These are phyloP conservation scores for Synanthedon formicaeformis DNA, from an alignment of 2,888 invertebrate species.

Conservation along the genomic window DNA sequence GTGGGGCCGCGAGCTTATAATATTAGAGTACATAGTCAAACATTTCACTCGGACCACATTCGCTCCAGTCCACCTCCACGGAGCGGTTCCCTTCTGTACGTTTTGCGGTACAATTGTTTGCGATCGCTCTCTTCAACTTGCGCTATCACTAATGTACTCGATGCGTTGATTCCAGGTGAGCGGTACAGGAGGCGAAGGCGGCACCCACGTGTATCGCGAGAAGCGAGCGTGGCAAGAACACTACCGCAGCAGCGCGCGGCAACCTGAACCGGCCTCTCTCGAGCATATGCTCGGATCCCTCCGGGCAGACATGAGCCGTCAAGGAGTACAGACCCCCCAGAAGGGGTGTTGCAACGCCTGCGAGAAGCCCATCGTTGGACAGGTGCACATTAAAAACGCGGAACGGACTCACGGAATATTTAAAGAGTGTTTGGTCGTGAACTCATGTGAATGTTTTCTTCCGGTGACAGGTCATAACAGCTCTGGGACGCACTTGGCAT, in stretches of 20 bases:
- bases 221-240: constrained; percentile 68
- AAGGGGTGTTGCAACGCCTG: constrained; percentile 99
- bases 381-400: constrained; percentile 64
- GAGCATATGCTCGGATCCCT: constrained; percentile 93
- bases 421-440: constrained; percentile 4
- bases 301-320: constrained; percentile 97
- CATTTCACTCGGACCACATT: constrained; percentile 63
- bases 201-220: constrained; percentile 74
- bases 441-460: constrained; percentile 37
- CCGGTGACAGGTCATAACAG: constrained; percentile 82
- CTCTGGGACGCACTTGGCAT: constrained; percentile 98
- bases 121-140: constrained; percentile 17
- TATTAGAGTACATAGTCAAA: constrained; percentile 68
- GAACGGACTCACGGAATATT: background rate
- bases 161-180: constrained; percentile 34
- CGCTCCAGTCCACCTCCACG: constrained; percentile 49
- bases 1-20: constrained; percentile 65
- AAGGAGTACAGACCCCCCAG: constrained; percentile 98
- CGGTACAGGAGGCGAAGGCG: constrained; percentile 55
- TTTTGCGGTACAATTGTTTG: constrained; percentile 11
- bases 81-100: constrained; percentile 52
- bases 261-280: constrained; percentile 69
- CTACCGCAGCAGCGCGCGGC: constrained; percentile 65
- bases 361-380: constrained; percentile 98
- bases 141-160: constrained; percentile 10